A percentile compares a stretch with the other conserved stretches of the same genome.
These are phyloP conservation scores for Pipistrellus pygmaeus DNA, from an alignment of 2,797 vertebrate genomes.

Conservation along the genomic window DNA sequence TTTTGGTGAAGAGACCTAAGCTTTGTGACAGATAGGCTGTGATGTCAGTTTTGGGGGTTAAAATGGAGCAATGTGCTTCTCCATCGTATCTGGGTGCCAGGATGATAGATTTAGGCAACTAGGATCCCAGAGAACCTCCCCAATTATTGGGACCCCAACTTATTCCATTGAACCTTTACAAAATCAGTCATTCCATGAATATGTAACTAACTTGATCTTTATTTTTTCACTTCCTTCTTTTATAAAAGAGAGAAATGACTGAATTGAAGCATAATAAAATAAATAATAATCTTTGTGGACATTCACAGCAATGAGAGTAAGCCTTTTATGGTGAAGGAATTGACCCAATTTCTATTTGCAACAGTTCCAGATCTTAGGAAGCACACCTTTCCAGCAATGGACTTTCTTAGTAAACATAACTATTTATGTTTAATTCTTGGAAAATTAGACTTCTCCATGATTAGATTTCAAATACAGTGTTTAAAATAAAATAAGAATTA, in stretches of 20 bases:
- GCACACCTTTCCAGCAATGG: not conserved
- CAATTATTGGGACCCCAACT: not conserved
- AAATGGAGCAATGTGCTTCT: not conserved
- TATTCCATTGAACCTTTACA: not conserved
- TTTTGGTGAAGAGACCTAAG: not conserved
- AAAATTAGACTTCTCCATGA: slow-evolving; percentile 30
- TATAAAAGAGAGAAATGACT: slow-evolving; percentile 3
- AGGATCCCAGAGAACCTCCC: not conserved
- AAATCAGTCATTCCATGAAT: not conserved
- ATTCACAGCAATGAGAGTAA: not conserved
- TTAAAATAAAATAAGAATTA: slow-evolving; percentile 29
- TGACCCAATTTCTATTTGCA: not conserved
- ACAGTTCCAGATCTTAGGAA: not conserved
- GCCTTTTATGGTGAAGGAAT: not conserved
- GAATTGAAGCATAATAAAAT: not conserved
- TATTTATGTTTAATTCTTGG: not conserved
- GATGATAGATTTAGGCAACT: no score
- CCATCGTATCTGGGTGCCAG: no score
- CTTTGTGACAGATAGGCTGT: not conserved
- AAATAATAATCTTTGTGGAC: not conserved
- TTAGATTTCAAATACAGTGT: slow-evolving; percentile 33
- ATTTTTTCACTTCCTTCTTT: not conserved
- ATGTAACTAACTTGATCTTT: not conserved
- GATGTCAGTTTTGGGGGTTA: not conserved
- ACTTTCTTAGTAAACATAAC: not conserved